A percentile compares a stretch with the other conserved stretches of the same genome.
phyloP scores from a whole-genome alignment of 2,797 vertebrate species.

The Loris lydekkerianus region DNA sequence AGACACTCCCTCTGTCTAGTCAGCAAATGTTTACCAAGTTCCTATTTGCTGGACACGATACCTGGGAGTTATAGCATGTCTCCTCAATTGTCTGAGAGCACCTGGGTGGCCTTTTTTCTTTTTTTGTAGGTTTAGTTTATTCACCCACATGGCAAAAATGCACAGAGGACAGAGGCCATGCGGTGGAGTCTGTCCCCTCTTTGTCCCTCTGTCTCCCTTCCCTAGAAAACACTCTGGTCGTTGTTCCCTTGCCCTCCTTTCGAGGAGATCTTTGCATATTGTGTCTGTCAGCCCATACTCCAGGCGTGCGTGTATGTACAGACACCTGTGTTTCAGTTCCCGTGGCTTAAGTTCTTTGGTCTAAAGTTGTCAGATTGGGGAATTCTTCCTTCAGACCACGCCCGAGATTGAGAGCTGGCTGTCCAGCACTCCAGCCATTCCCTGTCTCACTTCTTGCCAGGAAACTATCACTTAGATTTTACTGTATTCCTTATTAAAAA shows the following conservation, averaged over 20 bases:
- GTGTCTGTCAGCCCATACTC: rapidly evolving
- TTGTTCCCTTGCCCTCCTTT: neutral
- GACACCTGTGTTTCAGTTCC: neutral
- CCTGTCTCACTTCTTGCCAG: neutral
- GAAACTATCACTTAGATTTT: neutral
- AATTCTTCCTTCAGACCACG: neutral
- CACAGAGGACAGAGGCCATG: neutral
- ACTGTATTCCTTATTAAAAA: neutral
- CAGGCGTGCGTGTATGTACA: rapidly evolving
- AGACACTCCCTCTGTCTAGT: neutral
- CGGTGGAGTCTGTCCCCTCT: neutral
- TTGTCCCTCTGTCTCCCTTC: neutral
- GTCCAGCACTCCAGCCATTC: neutral
- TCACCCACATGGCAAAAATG: neutral
- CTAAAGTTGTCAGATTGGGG: neutral
- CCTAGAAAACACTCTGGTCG: neutral
- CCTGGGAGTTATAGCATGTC: neutral
- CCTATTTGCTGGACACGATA: neutral
- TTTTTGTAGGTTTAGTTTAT: neutral
- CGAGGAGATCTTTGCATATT: neutral
- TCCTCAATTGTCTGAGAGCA: neutral
- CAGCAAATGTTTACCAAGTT: neutral
- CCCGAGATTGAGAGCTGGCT: neutral
- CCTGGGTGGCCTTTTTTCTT: neutral
- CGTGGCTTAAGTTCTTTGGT: neutral